Percentiles rank a stretch among this genome's conserved stretches.
phyloP scores from a whole-genome alignment of 2,113 vertebrate genomes.

The Lasiurus borealis region DNA sequence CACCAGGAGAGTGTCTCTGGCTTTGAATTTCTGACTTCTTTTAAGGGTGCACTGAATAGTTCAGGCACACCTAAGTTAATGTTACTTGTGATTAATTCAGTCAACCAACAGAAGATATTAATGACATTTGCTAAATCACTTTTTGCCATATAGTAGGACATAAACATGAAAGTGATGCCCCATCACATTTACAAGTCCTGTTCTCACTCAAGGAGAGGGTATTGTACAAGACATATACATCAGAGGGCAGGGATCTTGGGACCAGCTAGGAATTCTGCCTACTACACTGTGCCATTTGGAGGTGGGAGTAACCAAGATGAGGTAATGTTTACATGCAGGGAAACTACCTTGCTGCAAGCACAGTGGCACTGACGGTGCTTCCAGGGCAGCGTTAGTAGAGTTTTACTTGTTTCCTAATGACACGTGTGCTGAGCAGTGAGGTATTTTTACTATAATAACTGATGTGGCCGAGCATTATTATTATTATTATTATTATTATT shows the following conservation, averaged over 20 bases:
- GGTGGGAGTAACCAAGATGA: neutral
- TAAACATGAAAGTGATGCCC: neutral
- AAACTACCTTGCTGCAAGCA: neutral
- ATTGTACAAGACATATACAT: fast-evolving
- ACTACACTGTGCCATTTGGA: neutral
- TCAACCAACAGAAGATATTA: neutral
- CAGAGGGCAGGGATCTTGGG: neutral
- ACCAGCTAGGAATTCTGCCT: neutral
- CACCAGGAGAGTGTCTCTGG: neutral
- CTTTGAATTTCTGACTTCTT: neutral
- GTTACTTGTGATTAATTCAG: neutral
- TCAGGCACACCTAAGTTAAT: neutral
- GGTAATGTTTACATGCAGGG: neutral
- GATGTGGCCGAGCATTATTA: neutral
- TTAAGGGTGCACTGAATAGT: neutral
- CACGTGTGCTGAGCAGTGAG: no score
- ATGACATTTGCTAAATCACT: neutral
- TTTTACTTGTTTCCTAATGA: neutral
- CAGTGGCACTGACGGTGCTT: neutral
- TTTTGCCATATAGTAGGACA: neutral
- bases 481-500: neutral
- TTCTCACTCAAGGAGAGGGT: neutral
- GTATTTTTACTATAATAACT: neutral
- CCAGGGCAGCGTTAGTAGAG: no score
- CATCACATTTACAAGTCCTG: no score